These are phyloP conservation scores for Toxotes lorentzi DNA, from an alignment of 2,797 vertebrate species.

Conservation along the genomic window DNA sequence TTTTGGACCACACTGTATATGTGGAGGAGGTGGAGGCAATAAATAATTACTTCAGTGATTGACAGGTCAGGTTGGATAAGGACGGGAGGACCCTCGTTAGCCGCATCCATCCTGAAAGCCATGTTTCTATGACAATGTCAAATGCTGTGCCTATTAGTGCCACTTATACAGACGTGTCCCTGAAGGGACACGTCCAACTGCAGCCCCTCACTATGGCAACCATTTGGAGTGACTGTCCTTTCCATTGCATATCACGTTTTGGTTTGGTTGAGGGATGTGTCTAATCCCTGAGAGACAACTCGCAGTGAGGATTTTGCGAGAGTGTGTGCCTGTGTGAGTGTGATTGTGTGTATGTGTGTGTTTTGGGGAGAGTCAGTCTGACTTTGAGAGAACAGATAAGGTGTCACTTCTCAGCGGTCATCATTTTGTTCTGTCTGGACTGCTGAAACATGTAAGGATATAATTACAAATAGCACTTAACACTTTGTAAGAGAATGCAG, in stretches of 20 bases:
- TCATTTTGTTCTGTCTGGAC: slow-evolving; percentile 34
- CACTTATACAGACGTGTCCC: slow-evolving; percentile 80
- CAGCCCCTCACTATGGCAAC: slow-evolving; percentile 66
- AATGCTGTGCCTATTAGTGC: slow-evolving; percentile 85
- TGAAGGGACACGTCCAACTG: slow-evolving; percentile 52
- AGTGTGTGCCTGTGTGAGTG: neutral
- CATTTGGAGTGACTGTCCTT: slow-evolving; percentile 47
- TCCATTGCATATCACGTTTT: slow-evolving; percentile 26
- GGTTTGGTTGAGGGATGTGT: slow-evolving; percentile 29
- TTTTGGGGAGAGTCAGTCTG: slow-evolving; percentile 2
- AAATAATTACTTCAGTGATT: slow-evolving; percentile 82
- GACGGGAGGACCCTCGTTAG: slow-evolving; percentile 78
- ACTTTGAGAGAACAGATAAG: slow-evolving; percentile 31
- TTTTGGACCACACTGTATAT: neutral
- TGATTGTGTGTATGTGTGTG: neutral
- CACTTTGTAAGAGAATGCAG: slow-evolving; percentile 30
- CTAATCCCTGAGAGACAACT: slow-evolving; percentile 41
- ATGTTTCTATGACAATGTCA: slow-evolving; percentile 83
- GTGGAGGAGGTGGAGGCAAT: slow-evolving; percentile 61
- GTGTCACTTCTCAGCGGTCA: slow-evolving; percentile 32
- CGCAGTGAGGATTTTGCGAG: slow-evolving; percentile 2
- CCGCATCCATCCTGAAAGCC: slow-evolving; percentile 69
- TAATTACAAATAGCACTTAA: slow-evolving; percentile 65
- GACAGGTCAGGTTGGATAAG: slow-evolving; percentile 73
- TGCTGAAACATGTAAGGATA: slow-evolving; percentile 46